A percentile compares a stretch with the other conserved stretches of the same genome.
Conservation (phyloP, 2,888 invertebrate genomes). For the Polydrusus tereticollis region DNA sequence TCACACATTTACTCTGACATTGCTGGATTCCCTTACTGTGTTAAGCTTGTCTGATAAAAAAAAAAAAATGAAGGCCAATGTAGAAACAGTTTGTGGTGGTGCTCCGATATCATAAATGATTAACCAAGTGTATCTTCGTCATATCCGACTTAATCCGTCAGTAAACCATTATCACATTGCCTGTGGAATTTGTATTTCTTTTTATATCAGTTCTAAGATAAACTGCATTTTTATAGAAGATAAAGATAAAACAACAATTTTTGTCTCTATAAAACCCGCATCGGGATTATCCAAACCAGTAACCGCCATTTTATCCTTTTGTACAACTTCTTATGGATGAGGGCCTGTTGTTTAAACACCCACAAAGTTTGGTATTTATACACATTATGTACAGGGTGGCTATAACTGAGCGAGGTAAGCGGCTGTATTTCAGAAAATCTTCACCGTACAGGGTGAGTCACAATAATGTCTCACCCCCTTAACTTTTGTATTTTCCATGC, state of each 20-base stretch:
- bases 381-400: too few relatives aligned
- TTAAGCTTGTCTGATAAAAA: neutral
- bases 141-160: conserved; percentile 19
- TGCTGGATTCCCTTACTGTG: neutral
- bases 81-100: neutral
- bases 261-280: neutral
- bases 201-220: neutral
- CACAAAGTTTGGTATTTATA: too few relatives aligned
- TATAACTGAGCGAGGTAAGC: too few relatives aligned
- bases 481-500: too few relatives aligned
- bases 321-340: too few relatives aligned
- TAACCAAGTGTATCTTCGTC: conserved; percentile 22
- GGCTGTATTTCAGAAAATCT: too few relatives aligned
- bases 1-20: too few relatives aligned
- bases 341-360: too few relatives aligned
- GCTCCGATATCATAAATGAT: conserved; percentile 15
- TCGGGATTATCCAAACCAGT: too few relatives aligned
- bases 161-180: conserved; percentile 6
- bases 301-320: too few relatives aligned
- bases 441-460: too few relatives aligned
- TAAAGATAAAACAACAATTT: neutral
- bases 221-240: neutral
- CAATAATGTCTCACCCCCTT: too few relatives aligned
- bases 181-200: neutral
- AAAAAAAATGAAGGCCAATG: neutral